phyloP scores from a whole-genome alignment of 2,797 vertebrate species.

The Platyrinchus mystaceus region DNA sequence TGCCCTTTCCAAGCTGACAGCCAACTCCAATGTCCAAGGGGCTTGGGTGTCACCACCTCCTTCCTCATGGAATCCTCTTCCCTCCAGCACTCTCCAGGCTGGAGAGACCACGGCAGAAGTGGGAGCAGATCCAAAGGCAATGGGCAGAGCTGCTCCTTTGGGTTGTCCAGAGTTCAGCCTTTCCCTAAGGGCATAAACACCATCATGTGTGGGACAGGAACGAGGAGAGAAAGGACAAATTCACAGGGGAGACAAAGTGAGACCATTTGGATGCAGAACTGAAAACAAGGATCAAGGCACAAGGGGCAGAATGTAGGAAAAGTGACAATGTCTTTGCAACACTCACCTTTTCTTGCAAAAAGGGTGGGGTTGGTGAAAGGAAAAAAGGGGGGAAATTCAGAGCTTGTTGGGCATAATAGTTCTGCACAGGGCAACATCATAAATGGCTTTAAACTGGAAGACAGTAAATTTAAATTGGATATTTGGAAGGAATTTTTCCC shows the following conservation, averaged over 20 bases:
- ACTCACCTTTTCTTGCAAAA: not conserved
- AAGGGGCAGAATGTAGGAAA: not conserved
- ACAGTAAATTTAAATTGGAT: not conserved
- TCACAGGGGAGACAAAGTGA: not conserved
- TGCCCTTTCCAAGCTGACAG: not conserved
- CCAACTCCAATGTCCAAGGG: not conserved
- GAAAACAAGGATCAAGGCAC: not conserved
- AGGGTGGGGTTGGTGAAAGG: not conserved
- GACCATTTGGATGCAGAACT: not conserved
- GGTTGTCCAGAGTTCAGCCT: not conserved
- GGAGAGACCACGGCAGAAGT: not conserved
- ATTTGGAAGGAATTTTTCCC: not conserved
- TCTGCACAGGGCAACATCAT: not conserved
- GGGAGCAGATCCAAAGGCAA: not conserved
- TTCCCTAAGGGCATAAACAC: not conserved
- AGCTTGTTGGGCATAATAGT: not conserved
- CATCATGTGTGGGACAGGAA: rapidly evolving
- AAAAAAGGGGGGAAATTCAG: not conserved
- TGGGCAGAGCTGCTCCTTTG: not conserved
- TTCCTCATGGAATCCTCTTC: not conserved
- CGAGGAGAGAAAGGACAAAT: not conserved
- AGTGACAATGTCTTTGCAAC: not conserved
- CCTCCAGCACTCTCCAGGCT: not conserved
- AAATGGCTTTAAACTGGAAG: not conserved
- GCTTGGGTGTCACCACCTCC: not conserved